A percentile compares a stretch with the other conserved stretches of the same genome.
Evolutionary conservation across 2,797 vertebrate genomes (phyloP).

Genomic region (Pyrocephalus nanus): DNA sequence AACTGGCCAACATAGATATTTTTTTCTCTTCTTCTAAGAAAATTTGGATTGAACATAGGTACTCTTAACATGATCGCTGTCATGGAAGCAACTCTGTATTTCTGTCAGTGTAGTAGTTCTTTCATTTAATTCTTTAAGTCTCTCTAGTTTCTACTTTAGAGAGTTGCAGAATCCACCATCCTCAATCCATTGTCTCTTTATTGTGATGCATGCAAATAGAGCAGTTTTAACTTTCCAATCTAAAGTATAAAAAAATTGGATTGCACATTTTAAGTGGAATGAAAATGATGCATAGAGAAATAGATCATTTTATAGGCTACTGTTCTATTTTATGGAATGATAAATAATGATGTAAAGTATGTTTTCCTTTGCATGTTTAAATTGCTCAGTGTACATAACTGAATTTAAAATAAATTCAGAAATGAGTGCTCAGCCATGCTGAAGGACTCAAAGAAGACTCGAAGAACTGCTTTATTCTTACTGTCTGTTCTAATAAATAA

Average conservation of each 20-base stretch:
- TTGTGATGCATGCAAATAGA: not conserved
- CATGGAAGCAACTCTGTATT: not conserved
- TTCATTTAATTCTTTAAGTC: not conserved
- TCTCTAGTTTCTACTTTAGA: not conserved
- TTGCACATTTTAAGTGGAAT: not conserved
- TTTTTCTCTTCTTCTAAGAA: not conserved
- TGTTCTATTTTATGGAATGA: slow-evolving; percentile 49
- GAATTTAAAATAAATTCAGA: slow-evolving; percentile 42
- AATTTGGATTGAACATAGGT: not conserved
- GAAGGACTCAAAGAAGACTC: not conserved
- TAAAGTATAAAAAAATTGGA: slow-evolving; percentile 30
- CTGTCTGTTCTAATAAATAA: slow-evolving; percentile 23
- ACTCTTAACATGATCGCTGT: not conserved
- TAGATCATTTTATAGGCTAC: slow-evolving; percentile 42
- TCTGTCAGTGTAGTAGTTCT: not conserved
- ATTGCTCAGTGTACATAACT: slow-evolving; percentile 4
- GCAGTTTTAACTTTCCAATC: slow-evolving; percentile 35
- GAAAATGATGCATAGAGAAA: slow-evolving; percentile 34
- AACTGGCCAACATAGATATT: not conserved
- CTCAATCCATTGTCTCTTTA: not conserved
- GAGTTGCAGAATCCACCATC: not conserved
- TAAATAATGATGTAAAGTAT: slow-evolving; percentile 58
- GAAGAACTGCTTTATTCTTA: slow-evolving; percentile 21
- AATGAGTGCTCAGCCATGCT: not conserved
- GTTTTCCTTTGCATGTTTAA: slow-evolving; percentile 47